Base-by-base conservation (phyloP, 1,140 invertebrate species). In the Aphelinus atriplicis region DNA sequence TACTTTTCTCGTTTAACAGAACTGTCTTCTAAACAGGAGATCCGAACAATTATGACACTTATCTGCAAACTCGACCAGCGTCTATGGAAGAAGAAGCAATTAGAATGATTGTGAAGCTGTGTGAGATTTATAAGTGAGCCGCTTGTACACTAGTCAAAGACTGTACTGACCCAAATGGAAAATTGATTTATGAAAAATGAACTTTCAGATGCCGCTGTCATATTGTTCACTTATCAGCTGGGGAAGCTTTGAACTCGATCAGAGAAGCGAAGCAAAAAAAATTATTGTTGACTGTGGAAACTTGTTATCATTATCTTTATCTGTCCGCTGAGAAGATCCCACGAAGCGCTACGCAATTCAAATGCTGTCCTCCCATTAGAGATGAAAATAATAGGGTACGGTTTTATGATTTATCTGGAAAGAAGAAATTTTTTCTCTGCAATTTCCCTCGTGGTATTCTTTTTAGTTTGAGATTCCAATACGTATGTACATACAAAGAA, bases 281-380 rank as follows among this genome's bases (percentile, higher is more conserved):
- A 3, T 85, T 82, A 3, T 84, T 81, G 73, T 82, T 94, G 26
- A 93, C 92, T 0, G 90, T 90, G 0, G 93, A 94, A 82, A 94
- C 93, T 0, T 94, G 93, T 82, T 91, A 92, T 71, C 93, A 94
- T 81, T 94, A 94, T 82, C 84, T 94, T n/a, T 88, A 89, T 1
- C 80, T 94, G 7, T 85, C 85, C 51, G 89, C 92, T 10, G 92
- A 93, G 78, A 83, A 91, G 53, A 88, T 94, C 45, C 91, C 91
- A 7, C 83, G 89, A 53, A 89, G 88, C 2, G 90, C 88, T 3
- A 93, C 92, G 1, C 88, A 93, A 80, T 94, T 89, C 76, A 94
- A 94, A 82, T 94, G 93, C 73, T 92, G 91, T 78, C 93, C 93
- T 3, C 93, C 93, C 10, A 92, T 94, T 66, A 85, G 93, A 56